These are phyloP conservation scores for Anagrus nilaparvatae DNA, from an alignment of 1,140 invertebrate species.

Conservation along the genomic window DNA sequence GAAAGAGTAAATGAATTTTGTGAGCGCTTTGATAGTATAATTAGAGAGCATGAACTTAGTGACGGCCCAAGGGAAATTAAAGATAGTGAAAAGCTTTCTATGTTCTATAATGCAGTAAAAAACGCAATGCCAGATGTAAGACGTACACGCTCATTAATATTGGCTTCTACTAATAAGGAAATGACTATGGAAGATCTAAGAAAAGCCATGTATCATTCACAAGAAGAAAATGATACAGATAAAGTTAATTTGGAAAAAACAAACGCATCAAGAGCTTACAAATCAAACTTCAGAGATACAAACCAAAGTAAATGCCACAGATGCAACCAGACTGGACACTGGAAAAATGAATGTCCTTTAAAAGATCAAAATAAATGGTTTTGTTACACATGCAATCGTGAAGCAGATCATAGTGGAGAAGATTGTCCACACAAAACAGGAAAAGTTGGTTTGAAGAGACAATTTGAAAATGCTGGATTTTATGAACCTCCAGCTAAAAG, in stretches of 20 bases:
- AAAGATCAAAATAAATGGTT: conserved; percentile 6
- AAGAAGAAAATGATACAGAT: conserved; percentile 11
- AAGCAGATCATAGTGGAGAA: not conserved
- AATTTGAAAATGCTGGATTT: not conserved
- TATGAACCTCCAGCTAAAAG: not conserved
- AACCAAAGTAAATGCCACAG: no score
- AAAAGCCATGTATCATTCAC: conserved; percentile 7
- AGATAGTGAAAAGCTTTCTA: conserved; percentile 18
- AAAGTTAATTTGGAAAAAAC: no score
- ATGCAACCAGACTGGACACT: conserved; percentile 9
- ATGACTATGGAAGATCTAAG: conserved; percentile 15
- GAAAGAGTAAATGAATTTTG: conserved; percentile 16
- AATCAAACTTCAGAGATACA: no score
- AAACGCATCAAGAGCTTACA: no score
- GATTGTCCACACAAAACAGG: not conserved
- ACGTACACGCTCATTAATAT: conserved; percentile 8
- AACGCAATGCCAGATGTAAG: conserved; percentile 14
- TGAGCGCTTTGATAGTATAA: conserved; percentile 17
- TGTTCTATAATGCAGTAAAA: conserved; percentile 17
- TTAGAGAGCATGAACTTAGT: conserved; percentile 19
- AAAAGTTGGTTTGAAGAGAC: not conserved
- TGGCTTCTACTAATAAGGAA: conserved; percentile 1
- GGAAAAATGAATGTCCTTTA: conserved; percentile 2
- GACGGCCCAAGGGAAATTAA: conserved; percentile 16
- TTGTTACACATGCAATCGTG: conserved; percentile 12